Percentiles rank a stretch among this genome's conserved stretches.
These are phyloP conservation scores for Pangasius macronema DNA, from an alignment of 2,797 vertebrate species.

Conservation along the genomic window DNA sequence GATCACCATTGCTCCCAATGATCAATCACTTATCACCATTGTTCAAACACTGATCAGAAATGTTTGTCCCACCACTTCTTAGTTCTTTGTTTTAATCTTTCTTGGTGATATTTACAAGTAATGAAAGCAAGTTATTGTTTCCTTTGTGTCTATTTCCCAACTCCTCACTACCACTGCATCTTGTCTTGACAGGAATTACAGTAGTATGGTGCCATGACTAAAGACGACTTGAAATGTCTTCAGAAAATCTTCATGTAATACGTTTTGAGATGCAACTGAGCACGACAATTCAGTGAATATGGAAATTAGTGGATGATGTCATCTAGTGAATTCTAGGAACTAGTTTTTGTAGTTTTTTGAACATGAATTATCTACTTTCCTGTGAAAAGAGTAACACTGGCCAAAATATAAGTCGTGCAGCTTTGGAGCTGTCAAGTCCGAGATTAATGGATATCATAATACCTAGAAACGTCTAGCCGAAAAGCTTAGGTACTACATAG, in stretches of 20 bases:
- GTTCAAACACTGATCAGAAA: neutral
- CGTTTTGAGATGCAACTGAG: neutral
- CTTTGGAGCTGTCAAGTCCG: neutral
- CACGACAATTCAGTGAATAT: neutral
- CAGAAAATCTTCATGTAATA: neutral
- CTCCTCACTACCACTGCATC: neutral
- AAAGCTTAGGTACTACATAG: neutral
- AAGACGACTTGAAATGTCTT: neutral
- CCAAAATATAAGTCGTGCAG: neutral
- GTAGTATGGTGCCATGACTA: neutral
- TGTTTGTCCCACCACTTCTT: neutral
- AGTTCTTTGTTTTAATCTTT: neutral
- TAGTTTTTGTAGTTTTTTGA: too few relatives aligned
- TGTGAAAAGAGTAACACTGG: neutral
- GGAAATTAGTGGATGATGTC: neutral
- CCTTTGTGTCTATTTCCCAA: neutral
- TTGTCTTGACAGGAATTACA: neutral
- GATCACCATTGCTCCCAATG: neutral
- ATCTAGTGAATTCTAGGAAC: neutral
- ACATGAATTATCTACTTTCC: neutral
- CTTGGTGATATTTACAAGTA: neutral
- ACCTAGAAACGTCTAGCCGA: too few relatives aligned
- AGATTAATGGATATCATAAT: neutral
- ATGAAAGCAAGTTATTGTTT: neutral
- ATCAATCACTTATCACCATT: neutral